Percentiles rank a stretch among this genome's conserved stretches.
Conservation (phyloP, 2,113 vertebrate genomes). For the Aegotheles bennettii region DNA sequence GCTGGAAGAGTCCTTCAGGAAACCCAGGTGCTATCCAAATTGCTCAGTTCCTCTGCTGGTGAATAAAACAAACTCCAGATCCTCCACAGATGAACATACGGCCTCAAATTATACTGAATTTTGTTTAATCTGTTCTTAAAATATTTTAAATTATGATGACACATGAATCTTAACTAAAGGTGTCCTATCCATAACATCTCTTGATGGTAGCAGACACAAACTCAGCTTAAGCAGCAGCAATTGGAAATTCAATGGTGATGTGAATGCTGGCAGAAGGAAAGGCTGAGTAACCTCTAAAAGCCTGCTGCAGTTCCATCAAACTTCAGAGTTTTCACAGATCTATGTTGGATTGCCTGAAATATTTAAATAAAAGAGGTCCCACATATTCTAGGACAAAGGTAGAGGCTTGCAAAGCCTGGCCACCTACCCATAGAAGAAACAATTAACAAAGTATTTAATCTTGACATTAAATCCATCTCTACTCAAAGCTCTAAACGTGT, state of each 20-base stretch:
- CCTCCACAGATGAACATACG: background rate
- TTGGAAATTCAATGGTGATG: background rate
- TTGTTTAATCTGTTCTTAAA: slow-evolving; percentile 11
- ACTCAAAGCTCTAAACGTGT: background rate
- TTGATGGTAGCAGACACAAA: background rate
- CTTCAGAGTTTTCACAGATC: background rate
- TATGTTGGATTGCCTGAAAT: background rate
- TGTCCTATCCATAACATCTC: background rate
- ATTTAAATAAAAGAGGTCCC: background rate
- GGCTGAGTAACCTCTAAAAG: background rate
- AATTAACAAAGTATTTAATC: slow-evolving; percentile 3
- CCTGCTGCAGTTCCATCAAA: background rate
- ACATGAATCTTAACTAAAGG: background rate
- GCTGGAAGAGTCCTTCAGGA: background rate
- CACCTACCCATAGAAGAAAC: background rate
- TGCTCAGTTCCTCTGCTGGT: background rate
- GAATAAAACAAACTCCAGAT: slow-evolving; percentile 21
- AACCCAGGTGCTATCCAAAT: background rate
- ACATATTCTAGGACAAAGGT: background rate
- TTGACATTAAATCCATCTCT: background rate
- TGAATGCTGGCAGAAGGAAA: background rate
- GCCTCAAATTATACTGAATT: background rate
- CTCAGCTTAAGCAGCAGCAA: background rate
- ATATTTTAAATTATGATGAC: slow-evolving; percentile 13
- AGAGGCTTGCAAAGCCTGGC: background rate